Evolutionary conservation across 1,140 invertebrate genomes (phyloP), one percentile per base, ranked within the genome.

Genomic region (Ceratoteleas bidentatus): DNA sequence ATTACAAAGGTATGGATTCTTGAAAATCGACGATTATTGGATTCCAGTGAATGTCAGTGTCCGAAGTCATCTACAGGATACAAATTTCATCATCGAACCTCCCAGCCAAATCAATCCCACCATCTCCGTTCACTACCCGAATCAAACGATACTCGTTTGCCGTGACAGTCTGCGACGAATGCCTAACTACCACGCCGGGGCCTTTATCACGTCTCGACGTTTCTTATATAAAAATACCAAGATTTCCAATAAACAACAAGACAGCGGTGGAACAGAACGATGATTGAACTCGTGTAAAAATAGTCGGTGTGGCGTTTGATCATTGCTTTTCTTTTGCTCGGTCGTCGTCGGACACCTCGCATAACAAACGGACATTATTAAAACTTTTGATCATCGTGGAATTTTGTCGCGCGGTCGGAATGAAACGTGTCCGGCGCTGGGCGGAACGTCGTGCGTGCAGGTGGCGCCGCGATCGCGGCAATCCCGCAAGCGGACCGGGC

Each of bases 161-260:
- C 24, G 4, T 24, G 4, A 24, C 1, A 24, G 1, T 24, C 24
- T 24, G 24, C 24, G 24, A 24, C 24, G 24, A 24, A 1, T 24
- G 24, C 24, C 47, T 50, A 74, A 50, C 43, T 57, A 49, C 43
- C 1, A 66, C 76, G 61, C 38, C 60, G 66, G 68, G 68, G 2
- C 66, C 66, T 79, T 79, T 65, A 72, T 70, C 58, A 24, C 33
- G 60, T 49, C 10, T 62, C n/a, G 34, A 68, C 56, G 62, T 61
- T 73, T 74, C 43, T 68, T 80, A 73, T 80, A 74, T 79, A 79
- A 73, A 80, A 80, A 80, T 81, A 75, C 58, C 69, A 74, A 74
- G 62, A 74, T 64, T 50, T 68, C 52, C 40, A 58, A 80, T 68
- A 73, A 80, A 80, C 57, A 69, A 80, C 58, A 45, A 64, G 32